Base-by-base conservation (phyloP, 2,888 invertebrate genomes). In the Drosophila ustulata region DNA sequence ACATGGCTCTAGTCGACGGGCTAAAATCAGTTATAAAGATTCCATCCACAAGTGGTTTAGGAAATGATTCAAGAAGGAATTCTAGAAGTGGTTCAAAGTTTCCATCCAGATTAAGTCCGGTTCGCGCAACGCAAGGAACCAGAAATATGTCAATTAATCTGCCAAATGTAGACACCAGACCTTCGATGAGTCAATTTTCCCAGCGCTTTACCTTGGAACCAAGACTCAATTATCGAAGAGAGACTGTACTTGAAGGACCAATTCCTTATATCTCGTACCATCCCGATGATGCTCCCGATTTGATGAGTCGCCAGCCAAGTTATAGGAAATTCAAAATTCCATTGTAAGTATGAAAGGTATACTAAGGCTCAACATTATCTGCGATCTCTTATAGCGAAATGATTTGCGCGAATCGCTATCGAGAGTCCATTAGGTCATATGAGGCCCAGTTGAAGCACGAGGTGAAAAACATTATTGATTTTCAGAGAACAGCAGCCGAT, bases 381-480 rank as follows among this genome's bases (percentile, higher is more conserved):
- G 28, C 28, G 11, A 23, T 23, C 4, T 25, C 3, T 0, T 8
- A 6, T 28, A 70, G 70, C 46, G 3, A 59, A 23, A 69, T 76
- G 58, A 43, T 74, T 4, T 79, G 79, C 41, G 52, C 32, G 0
- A 56, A 58, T 0, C 79, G 89, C 3, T 86, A 80, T 65, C 37
- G 32, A 8, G 50, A 43, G 0, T 71, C 66, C 7, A 55, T 23
- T 0, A 34, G 46, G 2, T 25, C 50, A 0, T 87, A 83, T 18
- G 85, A 87, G 25, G 34, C 61, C 1, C 87, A 85, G 50, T 75
- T 89, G 43, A 67, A 68, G 26, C 52, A 56, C 4, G 89, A 89
- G 63, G 75, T 89, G 3, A 46, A 28, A 0, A 39, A 80, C 39
- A 45, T 76, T 18, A 57, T 80, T 8, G 62, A 76, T 41, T 67